These are phyloP conservation scores for Lycocerus yunnanus DNA, from an alignment of 2,888 invertebrate species.

Conservation along the genomic window DNA sequence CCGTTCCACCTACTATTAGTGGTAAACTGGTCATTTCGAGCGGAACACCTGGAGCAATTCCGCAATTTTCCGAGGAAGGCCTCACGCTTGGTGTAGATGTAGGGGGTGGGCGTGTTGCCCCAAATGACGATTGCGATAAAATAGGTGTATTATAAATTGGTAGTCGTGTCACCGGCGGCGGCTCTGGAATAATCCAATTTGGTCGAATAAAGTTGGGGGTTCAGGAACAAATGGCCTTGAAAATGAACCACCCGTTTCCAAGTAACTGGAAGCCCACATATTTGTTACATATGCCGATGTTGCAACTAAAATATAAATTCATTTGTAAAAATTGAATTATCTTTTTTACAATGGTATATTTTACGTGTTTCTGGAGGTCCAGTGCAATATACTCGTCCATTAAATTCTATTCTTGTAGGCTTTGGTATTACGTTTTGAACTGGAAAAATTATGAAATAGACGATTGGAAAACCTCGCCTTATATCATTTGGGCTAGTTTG, in stretches of 20 bases:
- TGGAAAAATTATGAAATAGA: neutral
- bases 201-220: no score
- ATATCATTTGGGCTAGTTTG: neutral
- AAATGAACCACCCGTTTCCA: neutral
- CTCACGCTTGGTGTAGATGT: neutral
- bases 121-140: no score
- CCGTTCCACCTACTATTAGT: slow-evolving; percentile 7
- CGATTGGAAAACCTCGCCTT: neutral
- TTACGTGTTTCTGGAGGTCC: neutral
- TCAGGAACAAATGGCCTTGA: no score
- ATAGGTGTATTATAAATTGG: no score
- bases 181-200: no score
- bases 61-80: neutral
- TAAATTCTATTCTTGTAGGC: neutral
- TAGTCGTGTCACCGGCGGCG: no score
- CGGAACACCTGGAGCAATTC: neutral
- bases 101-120: no score
- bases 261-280: neutral
- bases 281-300: neutral
- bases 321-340: neutral
- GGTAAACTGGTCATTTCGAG: no score
- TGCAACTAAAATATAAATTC: neutral
- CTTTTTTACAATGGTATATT: neutral
- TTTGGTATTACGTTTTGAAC: neutral
- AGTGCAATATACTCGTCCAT: neutral